Percentiles rank a stretch among this genome's conserved stretches.
Evolutionary conservation across 2,113 vertebrate genomes (phyloP).

Genomic region (Sander vitreus): DNA sequence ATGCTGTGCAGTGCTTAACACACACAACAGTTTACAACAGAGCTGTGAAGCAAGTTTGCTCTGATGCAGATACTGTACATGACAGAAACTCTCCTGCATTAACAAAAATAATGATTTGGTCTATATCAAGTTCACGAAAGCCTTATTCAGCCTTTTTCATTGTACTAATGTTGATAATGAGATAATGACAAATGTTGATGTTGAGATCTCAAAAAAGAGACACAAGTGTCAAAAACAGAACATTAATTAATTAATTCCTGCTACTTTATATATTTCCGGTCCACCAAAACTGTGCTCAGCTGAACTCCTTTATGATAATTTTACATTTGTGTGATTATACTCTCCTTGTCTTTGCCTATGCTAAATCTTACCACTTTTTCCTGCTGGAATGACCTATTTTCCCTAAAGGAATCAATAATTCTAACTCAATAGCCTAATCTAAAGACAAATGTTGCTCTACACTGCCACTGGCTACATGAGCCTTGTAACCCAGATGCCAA

Average conservation of each 20-base stretch:
- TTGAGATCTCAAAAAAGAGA: background rate
- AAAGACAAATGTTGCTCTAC: conserved; percentile 22
- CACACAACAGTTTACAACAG: conserved; percentile 5
- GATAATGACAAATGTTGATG: too few relatives aligned
- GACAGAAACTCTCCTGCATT: background rate
- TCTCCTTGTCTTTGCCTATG: conserved; percentile 1
- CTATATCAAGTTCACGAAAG: background rate
- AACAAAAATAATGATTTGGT: background rate
- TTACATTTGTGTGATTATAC: conserved; percentile 20
- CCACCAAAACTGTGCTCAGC: background rate
- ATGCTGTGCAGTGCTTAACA: background rate
- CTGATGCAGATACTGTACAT: conserved; percentile 4
- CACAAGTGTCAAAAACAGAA: background rate
- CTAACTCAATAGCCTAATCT: conserved; percentile 39
- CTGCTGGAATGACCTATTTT: conserved; percentile 23
- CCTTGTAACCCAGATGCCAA: conserved; percentile 30
- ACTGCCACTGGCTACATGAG: conserved; percentile 20
- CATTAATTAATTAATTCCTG: background rate
- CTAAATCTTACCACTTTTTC: background rate
- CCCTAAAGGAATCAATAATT: conserved; percentile 42
- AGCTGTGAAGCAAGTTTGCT: conserved; percentile 5
- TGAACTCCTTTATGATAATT: conserved; percentile 7
- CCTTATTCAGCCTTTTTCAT: background rate
- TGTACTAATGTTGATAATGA: background rate
- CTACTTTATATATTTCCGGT: background rate